Conservation (phyloP, 2,113 vertebrate species). For the Bos taurus region DNA sequence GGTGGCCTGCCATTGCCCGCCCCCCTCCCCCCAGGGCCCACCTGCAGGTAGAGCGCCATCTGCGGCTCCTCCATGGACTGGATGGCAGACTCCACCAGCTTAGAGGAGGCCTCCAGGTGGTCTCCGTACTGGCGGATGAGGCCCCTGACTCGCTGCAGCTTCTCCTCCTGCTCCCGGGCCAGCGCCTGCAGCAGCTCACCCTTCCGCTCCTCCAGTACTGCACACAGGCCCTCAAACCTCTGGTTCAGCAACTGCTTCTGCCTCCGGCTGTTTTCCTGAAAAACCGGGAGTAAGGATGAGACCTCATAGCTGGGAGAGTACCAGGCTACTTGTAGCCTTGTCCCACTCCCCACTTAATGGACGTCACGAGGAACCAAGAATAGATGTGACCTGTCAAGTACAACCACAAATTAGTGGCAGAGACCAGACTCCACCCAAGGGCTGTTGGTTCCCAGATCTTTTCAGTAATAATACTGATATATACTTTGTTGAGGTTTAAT, state of each 20-base stretch:
- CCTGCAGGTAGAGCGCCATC: conserved; percentile 91
- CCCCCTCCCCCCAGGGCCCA: conserved; percentile 32
- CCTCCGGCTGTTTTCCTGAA: conserved; percentile 86
- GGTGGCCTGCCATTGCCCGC: accelerated
- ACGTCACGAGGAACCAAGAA: not conserved
- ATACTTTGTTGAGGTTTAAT: not conserved
- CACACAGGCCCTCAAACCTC: conserved; percentile 82
- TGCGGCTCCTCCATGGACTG: conserved; percentile 90
- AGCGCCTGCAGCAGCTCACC: conserved; percentile 87
- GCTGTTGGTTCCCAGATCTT: not conserved
- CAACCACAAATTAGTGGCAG: not conserved
- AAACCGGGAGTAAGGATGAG: not conserved
- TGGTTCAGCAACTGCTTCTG: conserved; percentile 87
- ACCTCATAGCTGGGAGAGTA: not conserved
- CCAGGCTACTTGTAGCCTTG: not conserved
- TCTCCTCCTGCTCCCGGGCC: conserved; percentile 85
- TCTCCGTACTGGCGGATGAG: conserved; percentile 88
- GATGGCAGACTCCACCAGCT: conserved; percentile 88
- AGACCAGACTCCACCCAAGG: not conserved
- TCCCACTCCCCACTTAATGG: not conserved
- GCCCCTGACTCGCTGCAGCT: conserved; percentile 81
- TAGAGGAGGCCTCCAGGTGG: conserved; percentile 87
- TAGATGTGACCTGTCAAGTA: not conserved
- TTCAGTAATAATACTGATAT: not conserved
- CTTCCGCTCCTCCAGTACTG: conserved; percentile 90